Evolutionary conservation across 2,888 invertebrate species (phyloP).

Genomic region (Euplagia quadripunctaria): DNA sequence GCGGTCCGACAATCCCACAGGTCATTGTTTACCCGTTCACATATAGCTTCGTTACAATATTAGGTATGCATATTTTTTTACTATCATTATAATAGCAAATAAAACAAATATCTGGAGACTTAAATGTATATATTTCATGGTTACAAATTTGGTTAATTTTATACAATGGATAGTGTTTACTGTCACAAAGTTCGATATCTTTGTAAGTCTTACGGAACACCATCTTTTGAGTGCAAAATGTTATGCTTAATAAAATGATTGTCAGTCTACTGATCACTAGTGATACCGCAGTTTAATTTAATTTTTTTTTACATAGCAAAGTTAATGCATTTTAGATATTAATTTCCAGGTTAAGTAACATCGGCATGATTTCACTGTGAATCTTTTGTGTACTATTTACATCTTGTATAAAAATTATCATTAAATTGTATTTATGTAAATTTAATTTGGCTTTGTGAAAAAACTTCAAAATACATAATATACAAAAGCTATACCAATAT

Average conservation of each 20-base stretch:
- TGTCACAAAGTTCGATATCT: slow-evolving; percentile 80
- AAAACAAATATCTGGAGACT: slow-evolving; percentile 78
- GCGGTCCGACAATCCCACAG: slow-evolving; percentile 71
- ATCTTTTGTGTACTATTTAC: slow-evolving; percentile 83
- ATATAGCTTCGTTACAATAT: slow-evolving; percentile 86
- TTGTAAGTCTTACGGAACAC: slow-evolving; percentile 68
- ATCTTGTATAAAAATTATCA: slow-evolving; percentile 85
- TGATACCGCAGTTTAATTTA: slow-evolving; percentile 72
- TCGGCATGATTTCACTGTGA: slow-evolving; percentile 75
- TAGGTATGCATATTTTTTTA: slow-evolving; percentile 88
- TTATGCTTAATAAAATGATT: slow-evolving; percentile 60
- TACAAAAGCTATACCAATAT: slow-evolving; percentile 83
- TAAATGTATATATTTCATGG: slow-evolving; percentile 86
- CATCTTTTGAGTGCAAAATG: slow-evolving; percentile 66
- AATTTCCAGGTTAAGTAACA: slow-evolving; percentile 68
- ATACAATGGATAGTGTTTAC: slow-evolving; percentile 82
- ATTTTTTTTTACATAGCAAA: slow-evolving; percentile 68
- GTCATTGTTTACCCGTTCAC: slow-evolving; percentile 81
- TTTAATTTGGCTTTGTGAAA: slow-evolving; percentile 87
- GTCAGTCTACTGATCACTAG: slow-evolving; percentile 81
- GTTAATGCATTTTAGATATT: slow-evolving; percentile 72
- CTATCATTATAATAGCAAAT: slow-evolving; percentile 82
- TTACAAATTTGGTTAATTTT: slow-evolving; percentile 85
- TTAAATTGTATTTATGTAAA: slow-evolving; percentile 87
- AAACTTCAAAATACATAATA: slow-evolving; percentile 86